A percentile compares a stretch with the other conserved stretches of the same genome.
Evolutionary conservation across 2,888 invertebrate species (phyloP).

Genomic region (Campoplex nolae): DNA sequence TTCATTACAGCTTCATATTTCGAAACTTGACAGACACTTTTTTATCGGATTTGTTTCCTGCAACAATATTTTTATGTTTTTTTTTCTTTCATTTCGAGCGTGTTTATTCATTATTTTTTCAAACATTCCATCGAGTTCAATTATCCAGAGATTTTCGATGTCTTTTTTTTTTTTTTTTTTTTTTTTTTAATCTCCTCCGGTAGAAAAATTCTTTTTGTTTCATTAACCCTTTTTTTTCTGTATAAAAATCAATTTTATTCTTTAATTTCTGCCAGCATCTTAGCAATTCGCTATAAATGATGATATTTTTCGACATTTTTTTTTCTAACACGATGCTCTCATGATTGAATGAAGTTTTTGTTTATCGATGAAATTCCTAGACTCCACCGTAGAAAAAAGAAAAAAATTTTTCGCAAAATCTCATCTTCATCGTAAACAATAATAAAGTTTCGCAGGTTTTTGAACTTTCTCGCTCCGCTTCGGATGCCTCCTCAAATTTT

Average conservation of each 20-base stretch:
- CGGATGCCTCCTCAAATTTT: neutral
- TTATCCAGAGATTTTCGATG: neutral
- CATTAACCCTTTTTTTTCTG: too few species aligned
- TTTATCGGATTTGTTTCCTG: constrained; percentile 3
- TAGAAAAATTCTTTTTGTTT: too few species aligned
- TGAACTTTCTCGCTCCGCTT: neutral
- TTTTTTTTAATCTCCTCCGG: neutral
- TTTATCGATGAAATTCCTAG: constrained; percentile 47
- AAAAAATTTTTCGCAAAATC: neutral
- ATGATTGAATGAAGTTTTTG: neutral
- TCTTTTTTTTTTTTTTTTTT: neutral
- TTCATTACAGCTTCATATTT: neutral
- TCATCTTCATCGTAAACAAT: neutral
- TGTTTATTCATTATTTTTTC: neutral
- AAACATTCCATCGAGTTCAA: neutral
- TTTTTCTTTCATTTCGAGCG: neutral
- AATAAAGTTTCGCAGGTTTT: constrained; percentile 15
- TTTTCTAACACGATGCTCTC: neutral
- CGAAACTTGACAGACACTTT: neutral
- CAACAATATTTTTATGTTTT: neutral
- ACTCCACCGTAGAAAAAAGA: neutral
- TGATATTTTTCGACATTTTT: neutral
- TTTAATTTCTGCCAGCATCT: neutral
- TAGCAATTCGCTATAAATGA: neutral
- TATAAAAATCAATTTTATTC: neutral